A percentile compares a stretch with the other conserved stretches of the same genome.
These are phyloP conservation scores for Phyllopteryx taeniolatus DNA, from an alignment of 2,113 vertebrate species.

Conservation along the genomic window DNA sequence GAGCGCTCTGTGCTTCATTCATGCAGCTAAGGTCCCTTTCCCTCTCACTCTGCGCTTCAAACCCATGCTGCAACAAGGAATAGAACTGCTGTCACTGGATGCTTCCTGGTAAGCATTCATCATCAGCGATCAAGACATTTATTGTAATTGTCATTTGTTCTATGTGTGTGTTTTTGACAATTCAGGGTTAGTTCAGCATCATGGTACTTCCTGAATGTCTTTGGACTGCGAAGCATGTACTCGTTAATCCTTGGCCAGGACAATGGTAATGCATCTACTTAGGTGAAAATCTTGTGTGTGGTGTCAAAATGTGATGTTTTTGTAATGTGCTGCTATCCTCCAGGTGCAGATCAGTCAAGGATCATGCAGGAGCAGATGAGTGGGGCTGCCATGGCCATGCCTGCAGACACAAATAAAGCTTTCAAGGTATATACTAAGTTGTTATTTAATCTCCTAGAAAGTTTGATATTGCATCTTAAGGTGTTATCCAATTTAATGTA, in stretches of 20 bases:
- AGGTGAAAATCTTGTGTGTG: neutral
- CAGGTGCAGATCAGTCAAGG: constrained; percentile 95
- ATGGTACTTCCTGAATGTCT: constrained; percentile 98
- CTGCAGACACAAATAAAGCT: constrained; percentile 97
- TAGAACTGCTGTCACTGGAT: constrained; percentile 94
- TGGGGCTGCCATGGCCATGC: constrained; percentile 97
- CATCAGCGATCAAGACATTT: neutral
- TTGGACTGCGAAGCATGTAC: constrained; percentile 98
- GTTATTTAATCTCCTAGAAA: neutral
- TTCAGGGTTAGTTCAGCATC: constrained; percentile 97
- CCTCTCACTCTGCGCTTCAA: constrained; percentile 96
- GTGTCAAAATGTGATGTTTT: neutral
- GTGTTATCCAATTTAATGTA: neutral
- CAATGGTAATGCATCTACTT: constrained; percentile 79
- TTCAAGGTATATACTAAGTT: constrained; percentile 84
- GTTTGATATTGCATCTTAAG: neutral
- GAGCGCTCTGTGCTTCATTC: constrained; percentile 15
- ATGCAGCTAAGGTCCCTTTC: constrained; percentile 91
- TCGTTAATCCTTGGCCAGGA: constrained; percentile 97
- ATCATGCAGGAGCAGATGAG: constrained; percentile 99
- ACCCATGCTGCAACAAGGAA: constrained; percentile 97
- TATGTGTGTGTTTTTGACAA: constrained; percentile 17
- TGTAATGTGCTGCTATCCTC: neutral
- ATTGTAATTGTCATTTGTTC: neutral
- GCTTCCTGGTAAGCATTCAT: constrained; percentile 87